Evolutionary conservation across 2,797 vertebrate genomes (phyloP).

Genomic region (Megalops cyprinoides): DNA sequence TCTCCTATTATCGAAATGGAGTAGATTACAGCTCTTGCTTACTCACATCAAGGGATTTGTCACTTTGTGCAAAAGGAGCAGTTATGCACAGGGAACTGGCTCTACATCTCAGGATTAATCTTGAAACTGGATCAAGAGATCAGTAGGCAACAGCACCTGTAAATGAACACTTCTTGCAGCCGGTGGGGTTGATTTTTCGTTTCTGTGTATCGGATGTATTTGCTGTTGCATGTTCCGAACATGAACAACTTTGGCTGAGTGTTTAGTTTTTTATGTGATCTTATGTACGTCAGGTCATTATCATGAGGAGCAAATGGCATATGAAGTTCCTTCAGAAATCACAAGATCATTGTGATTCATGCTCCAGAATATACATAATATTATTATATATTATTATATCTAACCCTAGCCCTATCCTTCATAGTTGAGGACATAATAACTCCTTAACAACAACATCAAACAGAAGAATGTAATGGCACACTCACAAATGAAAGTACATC

Average conservation of each 20-base stretch:
- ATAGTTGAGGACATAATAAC: neutral
- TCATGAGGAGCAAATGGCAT: conserved; percentile 14
- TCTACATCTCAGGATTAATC: conserved; percentile 16
- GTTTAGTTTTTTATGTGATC: too few species aligned
- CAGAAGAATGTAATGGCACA: conserved; percentile 21
- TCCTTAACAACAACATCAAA: conserved; percentile 20
- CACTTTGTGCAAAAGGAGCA: conserved; percentile 11
- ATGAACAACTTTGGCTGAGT: too few species aligned
- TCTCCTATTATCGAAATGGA: conserved; percentile 20
- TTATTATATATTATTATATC: neutral
- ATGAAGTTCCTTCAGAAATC: conserved; percentile 10
- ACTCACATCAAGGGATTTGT: conserved; percentile 1
- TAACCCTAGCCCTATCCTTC: too few species aligned
- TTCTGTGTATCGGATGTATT: neutral
- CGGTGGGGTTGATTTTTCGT: neutral
- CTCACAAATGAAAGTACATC: conserved; percentile 4
- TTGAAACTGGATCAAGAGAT: neutral
- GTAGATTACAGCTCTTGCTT: conserved; percentile 24
- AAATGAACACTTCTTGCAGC: neutral
- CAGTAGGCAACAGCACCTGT: neutral
- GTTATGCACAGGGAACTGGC: too few species aligned
- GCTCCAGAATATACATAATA: neutral
- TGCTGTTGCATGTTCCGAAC: too few species aligned
- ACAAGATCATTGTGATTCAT: conserved; percentile 19
- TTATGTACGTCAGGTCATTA: neutral